phyloP scores from a whole-genome alignment of 2,797 vertebrate genomes.

The Nothura maculosa region DNA sequence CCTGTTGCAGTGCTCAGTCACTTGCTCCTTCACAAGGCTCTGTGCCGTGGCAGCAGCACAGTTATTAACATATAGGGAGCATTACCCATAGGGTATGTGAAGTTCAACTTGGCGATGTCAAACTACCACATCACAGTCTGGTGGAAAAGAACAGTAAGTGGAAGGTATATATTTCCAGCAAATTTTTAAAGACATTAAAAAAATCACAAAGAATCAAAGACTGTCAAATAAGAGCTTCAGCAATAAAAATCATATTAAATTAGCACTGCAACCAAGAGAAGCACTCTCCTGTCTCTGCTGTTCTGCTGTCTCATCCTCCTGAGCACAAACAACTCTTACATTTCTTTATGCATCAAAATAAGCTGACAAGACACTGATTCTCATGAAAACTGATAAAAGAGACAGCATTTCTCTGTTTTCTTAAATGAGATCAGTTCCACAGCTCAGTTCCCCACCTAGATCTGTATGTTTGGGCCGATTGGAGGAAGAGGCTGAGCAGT shows the following conservation, averaged over 20 bases:
- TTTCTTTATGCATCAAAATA: neutral
- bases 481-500: neutral
- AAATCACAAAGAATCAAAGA: neutral
- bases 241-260: neutral
- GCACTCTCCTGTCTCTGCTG: neutral
- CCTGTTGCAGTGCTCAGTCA: no score
- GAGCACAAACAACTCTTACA: neutral
- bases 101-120: neutral
- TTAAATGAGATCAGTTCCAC: neutral
- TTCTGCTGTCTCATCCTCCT: neutral
- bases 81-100: neutral
- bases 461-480: rapidly evolving
- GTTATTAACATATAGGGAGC: neutral
- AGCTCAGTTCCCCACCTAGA: neutral
- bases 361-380: neutral
- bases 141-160: no score
- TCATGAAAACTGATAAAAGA: neutral
- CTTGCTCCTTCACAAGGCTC: neutral
- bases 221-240: neutral
- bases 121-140: no score
- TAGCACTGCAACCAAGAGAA: no score
- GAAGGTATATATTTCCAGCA: no score
- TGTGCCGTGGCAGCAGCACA: neutral
- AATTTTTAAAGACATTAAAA: neutral
- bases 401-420: neutral